Base-by-base conservation (phyloP, 2,888 invertebrate genomes). In the Gastrophysa polygoni region DNA sequence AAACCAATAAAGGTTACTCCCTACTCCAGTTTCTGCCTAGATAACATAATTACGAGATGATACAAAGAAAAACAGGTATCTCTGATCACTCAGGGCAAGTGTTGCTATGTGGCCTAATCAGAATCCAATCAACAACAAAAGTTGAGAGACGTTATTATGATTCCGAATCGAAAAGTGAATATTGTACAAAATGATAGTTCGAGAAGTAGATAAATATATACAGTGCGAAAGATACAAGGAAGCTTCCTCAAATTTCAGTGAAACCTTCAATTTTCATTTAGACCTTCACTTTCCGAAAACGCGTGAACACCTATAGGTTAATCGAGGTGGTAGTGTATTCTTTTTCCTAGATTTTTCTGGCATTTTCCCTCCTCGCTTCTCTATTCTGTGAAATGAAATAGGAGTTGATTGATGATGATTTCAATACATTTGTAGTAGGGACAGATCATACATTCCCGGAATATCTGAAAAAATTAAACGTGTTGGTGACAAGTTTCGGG, bases 231-330 rank as follows among this genome's bases (percentile, higher is more conserved):
- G 47, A 47, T 47, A 47, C 17, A 47, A 47, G 16, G 18, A 47
- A 47, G 47, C 47, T 17, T 47, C 16, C 17, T 17, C 47, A 5
- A 47, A 47, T 47, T 47, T 47, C 47, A 47, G 17, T 18, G 4
- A 18, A 47, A 47, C 18, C 47, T 47, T 47, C 14, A 47, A 47
- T 47, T 47, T 47, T 18, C 10, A 47, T 17, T 47, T 17, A 16
- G 47, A 16, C n/a, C 18, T 47, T 3, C 47, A 47, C 47, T 47
- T 47, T 47, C 47, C 47, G 18, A 47, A 47, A 47, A 47, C 47
- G 47, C 17, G 47, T 47, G n/a, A n/a, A n/a, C n/a, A n/a, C n/a
- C n/a, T n/a, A n/a, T n/a, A n/a, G n/a, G n/a, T n/a, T n/a, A n/a
- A n/a, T n/a, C n/a, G n/a, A n/a, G n/a, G n/a, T n/a, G n/a, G n/a